Evolutionary conservation across 1,140 invertebrate genomes (phyloP).

Genomic region (Arctopsyche grandis): DNA sequence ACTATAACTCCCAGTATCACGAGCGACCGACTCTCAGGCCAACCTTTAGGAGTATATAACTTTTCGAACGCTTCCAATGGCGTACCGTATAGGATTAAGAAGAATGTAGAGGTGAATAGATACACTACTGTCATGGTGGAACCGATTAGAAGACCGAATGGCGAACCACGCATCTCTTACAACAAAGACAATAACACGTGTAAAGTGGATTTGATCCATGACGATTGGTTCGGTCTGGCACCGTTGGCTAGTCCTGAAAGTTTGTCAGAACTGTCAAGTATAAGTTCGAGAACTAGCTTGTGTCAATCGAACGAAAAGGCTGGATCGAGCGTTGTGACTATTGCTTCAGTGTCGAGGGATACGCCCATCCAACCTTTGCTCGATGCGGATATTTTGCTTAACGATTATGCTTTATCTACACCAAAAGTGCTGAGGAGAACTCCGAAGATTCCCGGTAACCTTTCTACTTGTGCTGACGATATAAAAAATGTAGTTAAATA

Average conservation of each 20-base stretch:
- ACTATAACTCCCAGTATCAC: slow-evolving; percentile 49
- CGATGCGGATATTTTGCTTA: slow-evolving; percentile 41
- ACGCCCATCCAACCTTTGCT: slow-evolving; percentile 39
- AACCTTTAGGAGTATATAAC: slow-evolving; percentile 52
- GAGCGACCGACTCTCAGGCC: slow-evolving; percentile 45
- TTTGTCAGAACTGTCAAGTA: slow-evolving; percentile 81
- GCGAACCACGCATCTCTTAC: slow-evolving; percentile 31
- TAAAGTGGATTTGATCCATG: slow-evolving; percentile 66
- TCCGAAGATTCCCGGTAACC: slow-evolving; percentile 73
- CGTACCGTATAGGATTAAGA: slow-evolving; percentile 44
- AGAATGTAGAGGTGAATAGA: neutral
- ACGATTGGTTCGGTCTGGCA: slow-evolving; percentile 76
- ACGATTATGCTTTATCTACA: slow-evolving; percentile 63
- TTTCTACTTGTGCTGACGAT: slow-evolving; percentile 74
- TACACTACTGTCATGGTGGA: slow-evolving; percentile 30
- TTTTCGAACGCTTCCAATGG: slow-evolving; percentile 48
- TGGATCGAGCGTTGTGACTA: slow-evolving; percentile 55
- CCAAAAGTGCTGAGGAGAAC: slow-evolving; percentile 71
- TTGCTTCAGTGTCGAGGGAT: slow-evolving; percentile 53
- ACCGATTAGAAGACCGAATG: slow-evolving; percentile 12
- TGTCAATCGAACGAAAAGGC: slow-evolving; percentile 60
- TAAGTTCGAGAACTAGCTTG: slow-evolving; percentile 66
- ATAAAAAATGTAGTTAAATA: slow-evolving; percentile 69
- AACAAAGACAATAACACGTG: slow-evolving; percentile 37
- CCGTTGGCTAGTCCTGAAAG: slow-evolving; percentile 88